Base-by-base conservation (phyloP, 1,140 invertebrate genomes). In the Camponotus vicinus region DNA sequence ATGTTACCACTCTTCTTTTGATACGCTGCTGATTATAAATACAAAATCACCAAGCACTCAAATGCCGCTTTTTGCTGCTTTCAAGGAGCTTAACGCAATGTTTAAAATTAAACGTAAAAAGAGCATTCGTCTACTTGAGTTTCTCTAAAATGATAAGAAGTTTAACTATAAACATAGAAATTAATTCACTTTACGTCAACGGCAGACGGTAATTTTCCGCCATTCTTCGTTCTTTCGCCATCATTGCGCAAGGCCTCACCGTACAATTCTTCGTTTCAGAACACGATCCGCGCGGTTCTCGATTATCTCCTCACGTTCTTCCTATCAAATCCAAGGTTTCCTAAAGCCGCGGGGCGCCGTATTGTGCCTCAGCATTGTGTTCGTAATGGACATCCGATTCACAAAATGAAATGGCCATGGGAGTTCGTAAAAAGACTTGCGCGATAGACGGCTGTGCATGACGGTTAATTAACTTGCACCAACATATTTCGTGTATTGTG, bases 251-350 rank as follows among this genome's bases (percentile, higher is more conserved):
- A 66, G 49, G 42, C 21, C 64, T 59, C 42, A 42, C 9, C 42
- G 34, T 45, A 21, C 71, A 64, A 85, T 63, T 70, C 75, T 79
- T 89, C 61, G n/a, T 61, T 40, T 52, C 85, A 27, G 45, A 66
- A 85, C 37, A 49, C 82, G 57, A 66, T 63, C 59, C 73, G 37
- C 61, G 21, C 34, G 27, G 11, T 61, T 59, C 32, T 32, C 55
- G 87, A 83, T 80, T 63, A 86, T 89, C 87, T 75, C 70, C 32
- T 77, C 57, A 52, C 76, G 64, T 86, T 78, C 70, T 70, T 80
- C 49, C 61, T 18, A 49, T 52, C 57, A 61, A 80, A 73, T 71
- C n/a, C 61, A 42, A 21, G 40, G 40, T 59, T 61, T 67, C 32
- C 40, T n/a, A 15, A 18, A 42, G 78, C 77, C 21, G 45, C 64